Base-by-base conservation (phyloP, 2,797 vertebrate genomes). In the Melanotaenia maccullochi region DNA sequence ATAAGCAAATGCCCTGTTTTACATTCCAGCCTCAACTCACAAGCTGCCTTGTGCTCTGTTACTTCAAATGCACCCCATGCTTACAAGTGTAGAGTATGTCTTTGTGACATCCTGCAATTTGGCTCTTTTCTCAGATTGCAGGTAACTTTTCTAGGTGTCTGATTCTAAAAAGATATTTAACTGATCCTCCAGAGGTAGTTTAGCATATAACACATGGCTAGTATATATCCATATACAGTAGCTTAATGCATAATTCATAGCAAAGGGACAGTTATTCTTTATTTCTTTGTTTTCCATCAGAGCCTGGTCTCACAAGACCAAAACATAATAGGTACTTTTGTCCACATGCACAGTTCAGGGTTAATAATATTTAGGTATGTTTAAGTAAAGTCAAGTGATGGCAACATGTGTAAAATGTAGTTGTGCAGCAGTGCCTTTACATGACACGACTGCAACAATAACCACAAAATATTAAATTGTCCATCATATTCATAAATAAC, bases 1-100 rank as follows among this genome's bases (percentile, higher is more conserved):
- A 86, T 85, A 85, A 88, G 78, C 83, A 84, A 76, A 90, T 42
- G 80, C 60, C 24, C 73, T 32, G 78, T 76, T 75, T 90, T 57
- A 81, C 74, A 87, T 84, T 80, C 65, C 78, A 78, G 71, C 83
- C 74, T 73, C 68, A 8, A 9, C 76, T 85, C 75, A 64, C 60
- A 55, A 66, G 22, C 24, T 52, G 65, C 81, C 82, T 65, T 55
- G 62, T 59, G 33, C 60, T 44, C 59, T 66, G 66, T 65, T 54
- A 24, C 74, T 77, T 83, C 79, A 85, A 73, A 76, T 14, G 8
- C 36, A 54, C 61, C 55, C 47, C 61, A 42, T 28, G 12, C 60
- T 60, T 12, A 60, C 71, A 67, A 38, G 44, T 36, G 52, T 22
- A 77, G 65, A 44, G 33, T 35, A 13, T 68, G 71, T 65, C 79